A percentile compares a stretch with the other conserved stretches of the same genome.
Evolutionary conservation across 2,888 invertebrate genomes (phyloP).

Genomic region (Beris morrisii): DNA sequence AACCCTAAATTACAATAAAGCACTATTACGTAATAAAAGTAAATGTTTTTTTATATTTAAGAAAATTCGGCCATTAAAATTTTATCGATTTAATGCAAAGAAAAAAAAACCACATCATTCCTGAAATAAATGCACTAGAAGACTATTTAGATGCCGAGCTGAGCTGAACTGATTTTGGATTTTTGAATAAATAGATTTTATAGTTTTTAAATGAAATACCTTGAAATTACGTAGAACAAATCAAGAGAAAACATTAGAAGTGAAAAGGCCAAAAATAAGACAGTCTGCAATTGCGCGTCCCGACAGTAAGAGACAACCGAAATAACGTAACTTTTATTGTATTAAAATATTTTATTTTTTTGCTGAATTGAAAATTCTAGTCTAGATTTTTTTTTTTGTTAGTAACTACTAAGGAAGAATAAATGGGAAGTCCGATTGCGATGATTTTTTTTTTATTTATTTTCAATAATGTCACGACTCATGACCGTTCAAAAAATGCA

Average conservation of each 20-base stretch:
- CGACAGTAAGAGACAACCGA: slow-evolving; percentile 43
- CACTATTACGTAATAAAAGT: too few species aligned
- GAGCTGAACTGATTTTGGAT: background rate
- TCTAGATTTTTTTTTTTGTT: background rate
- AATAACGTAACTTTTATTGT: slow-evolving; percentile 31
- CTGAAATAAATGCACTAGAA: too few species aligned
- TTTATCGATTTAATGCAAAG: too few species aligned
- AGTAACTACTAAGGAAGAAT: too few species aligned
- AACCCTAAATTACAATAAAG: too few species aligned
- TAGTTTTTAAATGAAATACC: slow-evolving; percentile 48
- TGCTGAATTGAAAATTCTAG: background rate
- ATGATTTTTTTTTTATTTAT: background rate
- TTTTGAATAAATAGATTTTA: too few species aligned
- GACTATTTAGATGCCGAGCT: slow-evolving; percentile 4
- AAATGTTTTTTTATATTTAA: too few species aligned
- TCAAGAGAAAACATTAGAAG: slow-evolving; percentile 59
- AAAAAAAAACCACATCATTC: too few species aligned
- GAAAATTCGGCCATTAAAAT: too few species aligned
- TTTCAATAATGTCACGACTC: background rate
- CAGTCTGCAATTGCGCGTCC: slow-evolving; percentile 50
- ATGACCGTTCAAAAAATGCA: background rate
- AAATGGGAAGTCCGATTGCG: background rate
- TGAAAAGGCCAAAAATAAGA: slow-evolving; percentile 59
- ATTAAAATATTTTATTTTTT: slow-evolving; percentile 1
- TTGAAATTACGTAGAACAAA: slow-evolving; percentile 59